Evolutionary conservation across 35 echinoderm and acorn worm species (phyloP), one percentile per base, ranked within the genome.

Genomic region (Ophioderma brevispina): DNA sequence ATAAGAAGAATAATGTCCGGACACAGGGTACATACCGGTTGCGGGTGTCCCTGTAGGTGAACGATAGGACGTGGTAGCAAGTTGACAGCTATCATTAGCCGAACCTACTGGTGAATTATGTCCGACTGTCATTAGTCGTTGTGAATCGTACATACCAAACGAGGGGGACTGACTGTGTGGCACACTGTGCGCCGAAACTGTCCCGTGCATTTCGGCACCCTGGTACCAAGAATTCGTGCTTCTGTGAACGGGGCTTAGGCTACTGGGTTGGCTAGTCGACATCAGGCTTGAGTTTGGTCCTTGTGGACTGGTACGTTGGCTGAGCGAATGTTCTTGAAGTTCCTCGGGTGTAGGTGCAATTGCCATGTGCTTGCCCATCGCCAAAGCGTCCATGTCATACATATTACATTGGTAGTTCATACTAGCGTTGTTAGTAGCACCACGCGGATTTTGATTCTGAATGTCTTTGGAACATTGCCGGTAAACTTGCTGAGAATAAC

Each of bases 331-430:
- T 0, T 90, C 86, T 35, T 99, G 97, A 33, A 99, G 81, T 49
- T 99, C 97, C 50, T 99, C 97, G 11, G 97, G 97, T 64, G 97
- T 99, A 17, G 97, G 91, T 2, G 94, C 97, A 35, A 99, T 99
- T 32, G 88, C 84, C 97, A 99, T 99, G 41, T 99, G 97, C 77
- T 99, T 99, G 30, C 96, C 93, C 75, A 93, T 90, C 3, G 78
- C 83, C 83, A 91, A 78, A 78, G 85, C 25, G 49, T 91, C 93
- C 13, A 59, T 59, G 2, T 91, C 82, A 32, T 95, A 95, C 87
- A 89, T 85, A 56, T 82, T 76, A 86, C 91, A 92, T 36, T 91
- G 89, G 37, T 98, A 91, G 49, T 89, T 94, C 91, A 85, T 94
- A 42, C 63, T 86, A 87, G 39, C 59, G 50, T 76, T 77, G 38